Conservation (phyloP, 2,888 invertebrate species). For the Thereva nobilitata region DNA sequence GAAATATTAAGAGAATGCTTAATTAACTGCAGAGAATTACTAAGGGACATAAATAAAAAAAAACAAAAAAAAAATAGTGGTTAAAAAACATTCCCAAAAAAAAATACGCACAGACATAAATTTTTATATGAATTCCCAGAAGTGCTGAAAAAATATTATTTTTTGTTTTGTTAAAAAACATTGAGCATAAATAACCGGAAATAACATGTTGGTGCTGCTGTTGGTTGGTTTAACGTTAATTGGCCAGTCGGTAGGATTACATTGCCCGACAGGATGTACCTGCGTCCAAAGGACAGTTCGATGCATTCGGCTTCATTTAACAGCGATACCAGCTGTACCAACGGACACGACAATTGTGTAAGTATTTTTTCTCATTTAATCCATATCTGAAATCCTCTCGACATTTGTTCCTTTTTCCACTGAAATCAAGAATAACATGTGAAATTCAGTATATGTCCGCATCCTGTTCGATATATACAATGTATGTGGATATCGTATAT, state of each 20-base stretch:
- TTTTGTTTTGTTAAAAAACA: neutral
- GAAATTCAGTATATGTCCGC: too few species aligned
- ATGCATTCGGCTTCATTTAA: constrained; percentile 52
- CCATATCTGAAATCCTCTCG: constrained; percentile 4
- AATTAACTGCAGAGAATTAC: too few species aligned
- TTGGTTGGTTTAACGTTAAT: constrained; percentile 31
- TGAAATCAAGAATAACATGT: too few species aligned
- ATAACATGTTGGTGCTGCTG: constrained; percentile 34
- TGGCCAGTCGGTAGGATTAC: constrained; percentile 34
- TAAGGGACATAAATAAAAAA: too few species aligned
- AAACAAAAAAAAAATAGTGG: too few species aligned
- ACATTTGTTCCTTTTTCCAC: too few species aligned
- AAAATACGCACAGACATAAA: too few species aligned
- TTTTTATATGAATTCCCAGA: constrained; percentile 3
- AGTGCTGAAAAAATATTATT: constrained; percentile 1
- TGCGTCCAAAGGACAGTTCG: constrained; percentile 53
- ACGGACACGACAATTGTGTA: constrained; percentile 53
- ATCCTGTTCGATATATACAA: too few species aligned
- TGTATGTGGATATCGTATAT: too few species aligned
- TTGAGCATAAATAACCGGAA: constrained; percentile 15
- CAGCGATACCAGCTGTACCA: constrained; percentile 50
- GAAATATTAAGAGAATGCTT: too few species aligned
- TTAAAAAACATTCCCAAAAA: too few species aligned
- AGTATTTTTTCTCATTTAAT: constrained; percentile 46
- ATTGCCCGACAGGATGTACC: constrained; percentile 52